These are phyloP conservation scores for Pachypanchax playfairii DNA, from an alignment of 2,113 vertebrate species.

Conservation along the genomic window DNA sequence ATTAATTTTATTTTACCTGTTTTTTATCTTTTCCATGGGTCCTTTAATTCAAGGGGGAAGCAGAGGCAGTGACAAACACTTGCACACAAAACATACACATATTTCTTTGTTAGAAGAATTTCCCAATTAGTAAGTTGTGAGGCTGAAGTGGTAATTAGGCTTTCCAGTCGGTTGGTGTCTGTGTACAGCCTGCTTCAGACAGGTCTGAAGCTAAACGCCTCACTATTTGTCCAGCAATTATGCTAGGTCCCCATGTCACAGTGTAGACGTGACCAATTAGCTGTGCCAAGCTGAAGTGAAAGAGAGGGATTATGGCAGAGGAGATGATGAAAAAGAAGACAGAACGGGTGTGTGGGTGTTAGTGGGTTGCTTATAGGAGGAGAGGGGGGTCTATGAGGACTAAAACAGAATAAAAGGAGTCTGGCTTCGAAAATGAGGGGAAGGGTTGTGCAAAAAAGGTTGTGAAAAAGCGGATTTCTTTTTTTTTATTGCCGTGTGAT, in stretches of 20 bases:
- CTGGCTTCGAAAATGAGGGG: slow-evolving; percentile 45
- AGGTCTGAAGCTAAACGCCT: slow-evolving; percentile 75
- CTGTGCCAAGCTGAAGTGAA: slow-evolving; percentile 65
- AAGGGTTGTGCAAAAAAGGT: slow-evolving; percentile 27
- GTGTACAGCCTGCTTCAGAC: slow-evolving; percentile 71
- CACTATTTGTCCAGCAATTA: slow-evolving; percentile 81
- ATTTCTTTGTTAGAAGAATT: slow-evolving; percentile 65
- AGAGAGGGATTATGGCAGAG: slow-evolving; percentile 74
- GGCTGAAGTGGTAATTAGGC: slow-evolving; percentile 71
- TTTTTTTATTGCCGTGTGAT: slow-evolving; percentile 40
- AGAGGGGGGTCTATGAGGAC: slow-evolving; percentile 47
- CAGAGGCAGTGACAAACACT: slow-evolving; percentile 28
- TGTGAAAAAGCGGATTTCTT: slow-evolving; percentile 38
- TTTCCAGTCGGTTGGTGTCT: slow-evolving; percentile 72
- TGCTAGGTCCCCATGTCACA: slow-evolving; percentile 77
- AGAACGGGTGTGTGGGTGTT: slow-evolving; percentile 35
- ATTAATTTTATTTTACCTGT: neutral
- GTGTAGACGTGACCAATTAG: slow-evolving; percentile 82
- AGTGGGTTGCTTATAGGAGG: slow-evolving; percentile 12
- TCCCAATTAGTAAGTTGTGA: slow-evolving; percentile 76
- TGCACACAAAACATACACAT: slow-evolving; percentile 37
- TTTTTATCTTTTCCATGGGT: neutral
- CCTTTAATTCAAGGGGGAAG: slow-evolving; percentile 21
- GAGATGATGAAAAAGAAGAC: slow-evolving; percentile 58
- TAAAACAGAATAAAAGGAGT: slow-evolving; percentile 48